Conservation (phyloP, 1,140 invertebrate genomes). For the Ceratina australensis region DNA sequence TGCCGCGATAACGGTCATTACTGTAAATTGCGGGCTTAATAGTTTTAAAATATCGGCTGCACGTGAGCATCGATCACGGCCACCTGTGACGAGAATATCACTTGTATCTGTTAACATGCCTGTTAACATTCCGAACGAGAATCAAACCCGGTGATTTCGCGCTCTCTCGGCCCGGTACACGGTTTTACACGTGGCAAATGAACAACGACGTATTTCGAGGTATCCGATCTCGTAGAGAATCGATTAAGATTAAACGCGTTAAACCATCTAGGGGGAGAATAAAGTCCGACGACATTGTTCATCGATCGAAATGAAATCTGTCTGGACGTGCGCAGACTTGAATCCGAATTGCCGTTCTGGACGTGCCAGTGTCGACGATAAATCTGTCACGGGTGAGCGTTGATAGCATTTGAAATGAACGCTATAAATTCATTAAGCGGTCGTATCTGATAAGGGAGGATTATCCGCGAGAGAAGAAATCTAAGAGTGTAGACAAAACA, state of each 20-base stretch:
- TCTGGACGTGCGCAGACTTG: constrained; percentile 15
- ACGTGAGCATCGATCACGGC: constrained; percentile 28
- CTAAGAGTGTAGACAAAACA: not conserved
- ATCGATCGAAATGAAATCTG: constrained; percentile 38
- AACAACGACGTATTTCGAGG: too few relatives aligned
- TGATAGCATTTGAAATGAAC: constrained; percentile 59
- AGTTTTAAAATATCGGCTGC: constrained; percentile 47
- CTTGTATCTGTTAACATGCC: not conserved
- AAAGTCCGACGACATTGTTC: not conserved
- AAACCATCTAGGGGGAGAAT: not conserved
- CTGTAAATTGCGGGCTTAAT: constrained; percentile 39
- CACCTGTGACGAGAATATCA: constrained; percentile 38
- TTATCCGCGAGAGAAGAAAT: constrained; percentile 41
- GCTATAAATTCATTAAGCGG: constrained; percentile 63
- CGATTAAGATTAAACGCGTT: not conserved
- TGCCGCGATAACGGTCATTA: constrained; percentile 42
- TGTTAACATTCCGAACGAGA: not conserved
- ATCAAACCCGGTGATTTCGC: too few relatives aligned
- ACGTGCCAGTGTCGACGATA: constrained; percentile 49
- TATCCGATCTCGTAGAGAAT: too few relatives aligned
- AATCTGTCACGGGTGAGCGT: constrained; percentile 55
- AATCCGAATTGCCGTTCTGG: constrained; percentile 38
- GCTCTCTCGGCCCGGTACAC: too few relatives aligned
- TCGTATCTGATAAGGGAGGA: constrained; percentile 55
- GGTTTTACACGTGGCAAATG: too few relatives aligned